Evolutionary conservation across 2,113 vertebrate species (phyloP).

Genomic region (Lates calcarifer): DNA sequence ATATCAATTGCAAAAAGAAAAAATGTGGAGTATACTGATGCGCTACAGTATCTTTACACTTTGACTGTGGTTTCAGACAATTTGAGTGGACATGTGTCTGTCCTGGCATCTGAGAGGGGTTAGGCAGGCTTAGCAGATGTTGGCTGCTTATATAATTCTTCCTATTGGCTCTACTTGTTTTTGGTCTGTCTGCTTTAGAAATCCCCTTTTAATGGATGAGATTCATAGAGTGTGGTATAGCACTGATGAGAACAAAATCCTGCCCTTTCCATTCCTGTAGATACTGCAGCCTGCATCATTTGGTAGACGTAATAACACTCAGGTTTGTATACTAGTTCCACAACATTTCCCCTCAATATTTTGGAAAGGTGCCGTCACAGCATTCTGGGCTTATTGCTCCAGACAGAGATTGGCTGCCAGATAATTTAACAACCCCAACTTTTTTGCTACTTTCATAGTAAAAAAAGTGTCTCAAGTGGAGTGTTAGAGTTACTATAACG

Average conservation of each 20-base stretch:
- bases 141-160: conserved; percentile 48
- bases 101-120: conserved; percentile 20
- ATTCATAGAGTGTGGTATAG: conserved; percentile 12
- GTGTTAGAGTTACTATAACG: background rate
- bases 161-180: conserved; percentile 39
- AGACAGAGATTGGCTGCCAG: conserved; percentile 24
- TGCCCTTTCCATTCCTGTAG: conserved; percentile 27
- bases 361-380: conserved; percentile 37
- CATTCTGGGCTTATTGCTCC: conserved; percentile 20
- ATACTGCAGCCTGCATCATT: conserved; percentile 29
- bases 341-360: conserved; percentile 56
- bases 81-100: background rate
- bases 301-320: conserved; percentile 35
- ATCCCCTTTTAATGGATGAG: conserved; percentile 36
- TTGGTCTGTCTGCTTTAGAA: conserved; percentile 46
- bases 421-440: conserved; percentile 33
- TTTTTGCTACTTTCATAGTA: conserved; percentile 13
- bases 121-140: conserved; percentile 27
- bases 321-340: conserved; percentile 52
- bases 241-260: conserved; percentile 27
- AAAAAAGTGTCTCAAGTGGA: background rate
- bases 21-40: conserved; percentile 1
- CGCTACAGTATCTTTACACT: conserved; percentile 14
- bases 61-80: conserved; percentile 8
- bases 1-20: conserved; percentile 16